phyloP scores from a whole-genome alignment of 2,888 invertebrate species.

The Cheilosia variabilis region DNA sequence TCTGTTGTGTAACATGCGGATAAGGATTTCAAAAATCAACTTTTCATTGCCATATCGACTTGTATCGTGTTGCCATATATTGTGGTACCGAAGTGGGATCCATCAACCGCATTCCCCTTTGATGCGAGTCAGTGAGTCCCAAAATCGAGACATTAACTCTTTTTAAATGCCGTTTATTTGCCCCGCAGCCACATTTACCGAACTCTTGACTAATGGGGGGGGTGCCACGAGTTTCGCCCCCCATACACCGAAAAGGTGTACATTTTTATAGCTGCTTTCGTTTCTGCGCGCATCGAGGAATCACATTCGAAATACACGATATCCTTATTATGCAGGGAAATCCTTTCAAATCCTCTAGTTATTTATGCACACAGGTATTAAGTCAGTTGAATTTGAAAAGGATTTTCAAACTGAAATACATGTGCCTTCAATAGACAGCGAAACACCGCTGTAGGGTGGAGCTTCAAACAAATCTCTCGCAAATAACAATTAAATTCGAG shows the following conservation, averaged over 20 bases:
- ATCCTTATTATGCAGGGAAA: conserved; percentile 29
- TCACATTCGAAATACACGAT: conserved; percentile 44
- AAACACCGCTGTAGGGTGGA: conserved; percentile 22
- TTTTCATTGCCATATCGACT: conserved; percentile 22
- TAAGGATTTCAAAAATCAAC: conserved; percentile 56
- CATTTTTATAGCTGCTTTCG: conserved; percentile 62
- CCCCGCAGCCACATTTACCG: conserved; percentile 5
- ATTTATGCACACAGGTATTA: conserved; percentile 42
- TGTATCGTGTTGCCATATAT: conserved; percentile 19
- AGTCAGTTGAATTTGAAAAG: conserved; percentile 35
- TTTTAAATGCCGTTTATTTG: conserved; percentile 56
- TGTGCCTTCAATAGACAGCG: background rate
- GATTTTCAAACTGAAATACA: conserved; percentile 22
- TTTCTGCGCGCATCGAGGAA: conserved; percentile 21
- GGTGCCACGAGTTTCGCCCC: conserved; percentile 13
- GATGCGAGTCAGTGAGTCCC: conserved; percentile 30
- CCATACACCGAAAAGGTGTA: conserved; percentile 58
- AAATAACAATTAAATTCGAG: conserved; percentile 63
- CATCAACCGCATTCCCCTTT: conserved; percentile 2
- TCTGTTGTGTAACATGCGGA: conserved; percentile 33
- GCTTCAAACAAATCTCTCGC: conserved; percentile 28
- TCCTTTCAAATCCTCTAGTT: conserved; percentile 63
- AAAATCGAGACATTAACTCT: conserved; percentile 55
- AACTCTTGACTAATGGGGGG: conserved; percentile 17
- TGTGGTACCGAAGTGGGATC: conserved; percentile 14